These are phyloP conservation scores for Apotomis capreana DNA, from an alignment of 2,888 invertebrate species.

Conservation along the genomic window DNA sequence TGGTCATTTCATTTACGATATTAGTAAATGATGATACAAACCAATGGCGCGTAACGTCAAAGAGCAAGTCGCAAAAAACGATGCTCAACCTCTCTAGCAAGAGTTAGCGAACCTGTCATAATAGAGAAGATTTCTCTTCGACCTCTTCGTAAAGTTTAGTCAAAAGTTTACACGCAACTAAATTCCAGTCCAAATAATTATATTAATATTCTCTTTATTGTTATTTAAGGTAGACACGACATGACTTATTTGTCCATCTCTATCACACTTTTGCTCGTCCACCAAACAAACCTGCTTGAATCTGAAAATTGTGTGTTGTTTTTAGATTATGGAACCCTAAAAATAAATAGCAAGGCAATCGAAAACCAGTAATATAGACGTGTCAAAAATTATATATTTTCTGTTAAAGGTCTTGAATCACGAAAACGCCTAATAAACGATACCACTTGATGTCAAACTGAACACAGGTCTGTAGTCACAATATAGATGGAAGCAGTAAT, in stretches of 20 bases:
- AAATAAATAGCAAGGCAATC: background rate
- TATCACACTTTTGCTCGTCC: background rate
- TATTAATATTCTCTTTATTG: too few relatives aligned
- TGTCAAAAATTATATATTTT: conserved; percentile 16
- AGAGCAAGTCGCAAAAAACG: too few relatives aligned
- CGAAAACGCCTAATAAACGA: conserved; percentile 27
- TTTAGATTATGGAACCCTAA: background rate
- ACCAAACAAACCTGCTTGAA: too few relatives aligned
- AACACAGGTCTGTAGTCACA: conserved; percentile 1
- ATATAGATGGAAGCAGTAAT: conserved; percentile 12
- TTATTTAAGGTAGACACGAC: too few relatives aligned
- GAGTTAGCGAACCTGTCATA: too few relatives aligned
- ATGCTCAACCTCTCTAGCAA: too few relatives aligned
- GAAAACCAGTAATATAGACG: background rate
- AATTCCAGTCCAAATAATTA: too few relatives aligned
- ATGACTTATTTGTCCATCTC: background rate
- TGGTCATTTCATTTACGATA: background rate
- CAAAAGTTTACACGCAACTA: too few relatives aligned
- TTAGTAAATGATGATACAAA: background rate
- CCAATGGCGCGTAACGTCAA: background rate
- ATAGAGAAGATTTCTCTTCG: too few relatives aligned
- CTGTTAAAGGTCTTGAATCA: conserved; percentile 10
- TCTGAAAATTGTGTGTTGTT: background rate
- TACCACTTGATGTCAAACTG: conserved; percentile 25
- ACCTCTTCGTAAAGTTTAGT: too few relatives aligned